Base-by-base conservation (phyloP, 35 echinoderm and acorn worm genomes). In the Ophioderma brevispina region DNA sequence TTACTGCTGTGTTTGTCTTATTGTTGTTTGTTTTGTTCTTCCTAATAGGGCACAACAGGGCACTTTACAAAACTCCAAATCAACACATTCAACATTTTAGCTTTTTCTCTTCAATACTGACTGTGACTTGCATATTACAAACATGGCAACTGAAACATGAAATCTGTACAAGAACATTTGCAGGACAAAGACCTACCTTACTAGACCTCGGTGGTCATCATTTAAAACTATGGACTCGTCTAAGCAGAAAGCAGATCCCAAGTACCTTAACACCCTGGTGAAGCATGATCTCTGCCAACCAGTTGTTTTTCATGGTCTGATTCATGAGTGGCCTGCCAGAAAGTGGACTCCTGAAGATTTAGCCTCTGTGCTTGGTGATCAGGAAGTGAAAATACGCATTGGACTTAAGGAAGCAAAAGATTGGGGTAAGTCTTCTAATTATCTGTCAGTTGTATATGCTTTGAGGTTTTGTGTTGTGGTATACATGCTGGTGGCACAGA, bases 371-470 rank as follows among this genome's bases (percentile, higher is more conserved):
- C 50, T 92, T 5, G 52, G 46, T 42, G 64, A 82, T 41, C 70
- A 92, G 77, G 76, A 80, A 50, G 40, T 92, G 46, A 92, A 80
- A 46, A 86, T 92, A 23, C 90, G 90, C 13, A 81, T 86, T 18
- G 90, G 90, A 32, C 34, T 38, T 30, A 35, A 37, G 23, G 40
- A 33, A 21, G 52, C 52, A 23, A 31, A 50, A 81, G 30, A 36
- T 28, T 56, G 35, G 17, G 41, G 79, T 90, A 64, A 81, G 55
- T 70, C 35, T 32, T 25, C 0, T 18, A 32, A 31, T 10, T 55
- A 84, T 32, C 50, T 14, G 40, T 23, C 35, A 23, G 23, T 23
- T 78, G 52, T 10, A 15, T 14, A 35, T 32, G 21, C 14, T n/a
- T 38, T 87, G 75, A 21, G 0, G 4, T 78, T 88, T 38, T 79